Conservation (phyloP, 2,888 invertebrate genomes). For the Caenorhabditis auriculariae region DNA sequence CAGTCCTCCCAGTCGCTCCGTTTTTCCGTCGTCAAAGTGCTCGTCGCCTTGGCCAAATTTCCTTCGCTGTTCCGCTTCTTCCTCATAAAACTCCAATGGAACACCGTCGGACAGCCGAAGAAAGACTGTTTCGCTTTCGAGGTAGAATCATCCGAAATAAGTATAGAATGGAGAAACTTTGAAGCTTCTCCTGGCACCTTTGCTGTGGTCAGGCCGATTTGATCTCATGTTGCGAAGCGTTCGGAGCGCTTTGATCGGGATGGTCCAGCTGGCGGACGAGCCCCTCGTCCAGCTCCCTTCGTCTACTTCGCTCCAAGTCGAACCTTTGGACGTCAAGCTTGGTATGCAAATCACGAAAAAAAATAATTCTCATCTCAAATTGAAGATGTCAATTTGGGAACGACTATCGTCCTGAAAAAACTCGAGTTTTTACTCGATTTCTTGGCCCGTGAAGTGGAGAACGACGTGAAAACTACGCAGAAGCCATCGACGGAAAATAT, state of each 20-base stretch:
- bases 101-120: no score
- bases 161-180: no score
- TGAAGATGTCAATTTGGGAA: conserved; percentile 39
- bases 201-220: conserved; percentile 27
- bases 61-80: conserved; percentile 20
- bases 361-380: background rate
- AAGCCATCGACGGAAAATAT: conserved; percentile 27
- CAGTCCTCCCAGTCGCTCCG: conserved; percentile 20
- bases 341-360: no score
- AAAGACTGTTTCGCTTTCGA: no score
- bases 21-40: conserved; percentile 22
- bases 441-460: conserved; percentile 30
- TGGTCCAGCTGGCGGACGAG: conserved; percentile 44
- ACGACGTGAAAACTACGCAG: conserved; percentile 19
- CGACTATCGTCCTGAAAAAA: conserved; percentile 35
- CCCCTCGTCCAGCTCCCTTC: conserved; percentile 7
- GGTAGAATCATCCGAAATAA: no score
- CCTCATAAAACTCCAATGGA: conserved; percentile 16
- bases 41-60: conserved; percentile 11
- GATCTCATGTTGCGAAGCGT: conserved; percentile 25
- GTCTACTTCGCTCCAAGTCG: no score
- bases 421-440: conserved; percentile 39
- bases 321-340: no score
- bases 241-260: conserved; percentile 29
- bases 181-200: conserved; percentile 30